Percentiles rank a stretch among this genome's conserved stretches.
phyloP scores from a whole-genome alignment of 2,888 invertebrate species.

The Cephus nigrinus region DNA sequence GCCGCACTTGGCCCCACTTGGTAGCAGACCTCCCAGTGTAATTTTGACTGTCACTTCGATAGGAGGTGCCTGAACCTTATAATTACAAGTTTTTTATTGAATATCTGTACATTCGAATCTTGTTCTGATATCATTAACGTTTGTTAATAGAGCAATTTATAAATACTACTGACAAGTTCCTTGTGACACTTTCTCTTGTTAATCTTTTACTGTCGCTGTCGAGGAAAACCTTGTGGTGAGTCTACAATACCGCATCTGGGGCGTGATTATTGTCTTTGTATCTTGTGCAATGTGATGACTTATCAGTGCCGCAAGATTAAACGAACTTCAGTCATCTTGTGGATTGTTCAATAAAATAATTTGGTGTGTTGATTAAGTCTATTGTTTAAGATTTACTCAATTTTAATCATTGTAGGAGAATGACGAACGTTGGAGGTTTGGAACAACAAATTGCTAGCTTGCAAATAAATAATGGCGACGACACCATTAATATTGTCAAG shows the following conservation, averaged over 20 bases:
- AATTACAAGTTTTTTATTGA: neutral
- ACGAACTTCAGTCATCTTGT: neutral
- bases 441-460: constrained; percentile 79
- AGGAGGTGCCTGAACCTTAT: neutral
- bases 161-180: neutral
- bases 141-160: neutral
- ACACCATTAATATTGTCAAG: constrained; percentile 57
- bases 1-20: neutral
- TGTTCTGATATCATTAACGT: neutral
- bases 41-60: neutral
- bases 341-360: neutral
- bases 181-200: neutral
- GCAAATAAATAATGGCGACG: constrained; percentile 70
- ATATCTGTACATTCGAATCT: neutral
- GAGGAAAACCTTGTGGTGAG: neutral
- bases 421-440: constrained; percentile 72
- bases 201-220: neutral
- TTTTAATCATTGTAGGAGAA: constrained; percentile 29
- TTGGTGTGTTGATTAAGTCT: neutral
- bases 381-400: neutral
- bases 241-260: neutral
- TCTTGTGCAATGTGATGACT: neutral
- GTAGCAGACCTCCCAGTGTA: neutral
- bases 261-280: neutral
- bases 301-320: neutral